phyloP scores from a whole-genome alignment of 2,113 vertebrate genomes.

The Clarias batrachus region DNA sequence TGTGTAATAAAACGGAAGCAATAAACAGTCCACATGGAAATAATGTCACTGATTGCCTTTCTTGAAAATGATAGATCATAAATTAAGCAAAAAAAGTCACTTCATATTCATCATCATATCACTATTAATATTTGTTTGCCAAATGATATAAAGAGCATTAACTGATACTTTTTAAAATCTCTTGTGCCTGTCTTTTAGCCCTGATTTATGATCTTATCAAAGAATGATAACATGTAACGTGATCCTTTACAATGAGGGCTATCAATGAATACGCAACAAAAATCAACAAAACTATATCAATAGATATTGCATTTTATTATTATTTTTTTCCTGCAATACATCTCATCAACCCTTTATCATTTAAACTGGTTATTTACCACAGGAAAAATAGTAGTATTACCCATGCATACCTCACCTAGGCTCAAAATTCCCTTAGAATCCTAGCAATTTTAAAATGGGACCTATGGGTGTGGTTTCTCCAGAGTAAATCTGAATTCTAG shows the following conservation, averaged over 20 bases:
- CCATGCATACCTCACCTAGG: neutral
- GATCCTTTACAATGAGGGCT: neutral
- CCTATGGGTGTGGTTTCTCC: neutral
- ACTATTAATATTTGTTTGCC: neutral
- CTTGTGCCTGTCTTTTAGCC: neutral
- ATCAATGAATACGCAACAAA: neutral
- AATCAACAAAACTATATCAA: neutral
- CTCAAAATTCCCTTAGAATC: neutral
- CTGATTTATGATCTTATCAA: neutral
- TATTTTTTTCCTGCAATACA: neutral
- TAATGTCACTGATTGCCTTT: neutral
- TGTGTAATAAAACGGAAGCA: neutral
- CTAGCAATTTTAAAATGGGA: neutral
- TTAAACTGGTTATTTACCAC: neutral
- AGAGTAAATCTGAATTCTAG: neutral
- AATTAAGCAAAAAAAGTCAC: neutral
- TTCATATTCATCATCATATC: neutral
- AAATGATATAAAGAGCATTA: neutral
- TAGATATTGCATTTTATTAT: neutral
- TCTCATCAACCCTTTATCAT: neutral
- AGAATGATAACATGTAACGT: neutral
- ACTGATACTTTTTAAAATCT: neutral
- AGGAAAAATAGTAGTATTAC: neutral
- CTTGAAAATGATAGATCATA: neutral
- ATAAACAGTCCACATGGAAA: constrained; percentile 1